Evolutionary conservation across 2,113 vertebrate genomes (phyloP), one percentile per base, ranked within the genome.

Genomic region (Genyomyrus donnyi): DNA sequence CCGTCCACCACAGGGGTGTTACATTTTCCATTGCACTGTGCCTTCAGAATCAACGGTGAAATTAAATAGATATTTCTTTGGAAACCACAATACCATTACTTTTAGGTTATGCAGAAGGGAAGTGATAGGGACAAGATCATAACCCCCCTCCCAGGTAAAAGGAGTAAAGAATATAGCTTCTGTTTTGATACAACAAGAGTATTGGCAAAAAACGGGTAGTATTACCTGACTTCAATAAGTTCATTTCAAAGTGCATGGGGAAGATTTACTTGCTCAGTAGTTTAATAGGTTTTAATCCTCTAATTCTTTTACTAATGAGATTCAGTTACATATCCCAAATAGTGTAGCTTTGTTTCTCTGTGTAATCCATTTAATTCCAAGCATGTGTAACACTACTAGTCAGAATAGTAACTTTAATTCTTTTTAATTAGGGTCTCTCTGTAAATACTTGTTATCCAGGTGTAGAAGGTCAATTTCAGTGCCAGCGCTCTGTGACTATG

Each of bases 1-100:
- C 96, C 88, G 83, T 93, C 93, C 94, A 95, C 95, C 92, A 93
- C 93, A 95, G 96, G 93, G 94, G 93, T 92, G 94, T 95, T 93
- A 96, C 94, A 95, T 96, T 96, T 96, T 96, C 96, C 96, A 96
- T 94, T 96, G 94, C 95, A 91, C 58, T 90, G 85, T 89, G 91
- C 91, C 91, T 91, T 92, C 89, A 91, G 89, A 92, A 91, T 91
- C 92, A 91, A 90, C 48, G 88, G 85, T 89, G 86, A 91, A 91
- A 91, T 90, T 91, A 88, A 89, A 77, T 88, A 50, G 70, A 90
- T 90, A 45, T 87, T 45, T 50, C 31, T 87, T 87, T 88, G 74
- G 62, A 90, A 90, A 77, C 49, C 39, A 48, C 31, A 31, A 56
- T 35, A 10, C 70, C 8, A 85, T 89, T n/a, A 49, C 70, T 83